Conservation (phyloP, 2,113 vertebrate species). For the Desmodus rotundus region DNA sequence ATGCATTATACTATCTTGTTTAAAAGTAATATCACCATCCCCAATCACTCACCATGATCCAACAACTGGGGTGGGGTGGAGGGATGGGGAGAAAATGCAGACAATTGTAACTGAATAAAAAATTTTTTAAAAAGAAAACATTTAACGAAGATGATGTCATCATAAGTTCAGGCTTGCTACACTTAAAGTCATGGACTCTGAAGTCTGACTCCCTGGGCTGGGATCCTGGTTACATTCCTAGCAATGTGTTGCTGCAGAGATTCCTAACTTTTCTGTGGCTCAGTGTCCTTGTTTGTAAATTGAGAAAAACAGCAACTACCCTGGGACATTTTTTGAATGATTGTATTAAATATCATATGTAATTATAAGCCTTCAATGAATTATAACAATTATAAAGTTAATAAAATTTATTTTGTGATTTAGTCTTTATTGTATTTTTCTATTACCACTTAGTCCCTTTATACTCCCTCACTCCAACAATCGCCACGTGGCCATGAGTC, state of each 20-base stretch:
- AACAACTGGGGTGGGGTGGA: too few species aligned
- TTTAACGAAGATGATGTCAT: neutral
- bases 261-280: neutral
- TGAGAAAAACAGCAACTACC: neutral
- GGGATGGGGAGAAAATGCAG: too few species aligned
- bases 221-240: neutral
- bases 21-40: neutral
- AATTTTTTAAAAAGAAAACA: neutral
- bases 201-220: neutral
- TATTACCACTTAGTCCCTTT: too few species aligned
- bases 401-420: neutral
- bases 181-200: neutral
- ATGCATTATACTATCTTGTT: neutral
- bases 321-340: neutral
- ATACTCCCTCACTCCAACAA: too few species aligned
- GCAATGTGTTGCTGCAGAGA: neutral
- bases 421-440: too few species aligned
- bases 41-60: neutral
- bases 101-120: too few species aligned
- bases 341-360: neutral
- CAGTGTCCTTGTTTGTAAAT: neutral
- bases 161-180: neutral
- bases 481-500: too few species aligned
- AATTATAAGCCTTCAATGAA: neutral
- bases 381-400: neutral